A percentile compares a stretch with the other conserved stretches of the same genome.
phyloP scores from a whole-genome alignment of 2,888 invertebrate genomes.

The Steinernema hermaphroditum region DNA sequence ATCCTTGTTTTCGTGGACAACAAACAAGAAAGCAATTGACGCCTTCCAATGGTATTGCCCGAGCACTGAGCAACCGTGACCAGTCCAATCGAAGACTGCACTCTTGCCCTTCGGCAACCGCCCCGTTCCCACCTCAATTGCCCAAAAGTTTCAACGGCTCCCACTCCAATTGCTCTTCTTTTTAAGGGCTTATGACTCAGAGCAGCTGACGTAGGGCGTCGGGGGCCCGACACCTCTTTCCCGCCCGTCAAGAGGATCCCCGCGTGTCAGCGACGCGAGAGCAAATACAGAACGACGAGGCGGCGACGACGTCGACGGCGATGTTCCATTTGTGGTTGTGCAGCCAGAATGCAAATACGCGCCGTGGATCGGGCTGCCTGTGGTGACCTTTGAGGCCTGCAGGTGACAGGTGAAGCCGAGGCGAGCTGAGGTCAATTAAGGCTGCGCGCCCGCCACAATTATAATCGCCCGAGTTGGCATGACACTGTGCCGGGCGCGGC shows the following conservation, averaged over 20 bases:
- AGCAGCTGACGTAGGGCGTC: not conserved
- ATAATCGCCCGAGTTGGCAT: not conserved
- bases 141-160: conserved; percentile 9
- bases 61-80: too few relatives aligned
- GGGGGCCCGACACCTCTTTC: not conserved
- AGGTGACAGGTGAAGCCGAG: conserved; percentile 26
- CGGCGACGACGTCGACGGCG: not conserved
- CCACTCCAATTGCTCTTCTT: not conserved
- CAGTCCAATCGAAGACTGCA: too few relatives aligned
- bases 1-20: too few relatives aligned
- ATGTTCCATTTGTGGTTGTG: conserved; percentile 25
- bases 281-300: conserved; percentile 13
- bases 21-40: too few relatives aligned
- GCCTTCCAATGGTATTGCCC: too few relatives aligned
- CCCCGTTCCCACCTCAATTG: too few relatives aligned
- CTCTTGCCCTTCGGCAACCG: too few relatives aligned
- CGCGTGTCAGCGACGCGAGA: not conserved
- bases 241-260: conserved; percentile 7
- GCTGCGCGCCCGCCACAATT: conserved; percentile 13
- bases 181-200: conserved; percentile 12
- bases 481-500: conserved; percentile 1
- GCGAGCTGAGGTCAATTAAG: conserved; percentile 18
- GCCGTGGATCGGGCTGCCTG: not conserved
- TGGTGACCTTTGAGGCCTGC: not conserved
- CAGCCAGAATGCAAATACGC: conserved; percentile 20